These are phyloP conservation scores for Muscidifurax raptorellus DNA, from an alignment of 1,140 invertebrate species.

Conservation along the genomic window DNA sequence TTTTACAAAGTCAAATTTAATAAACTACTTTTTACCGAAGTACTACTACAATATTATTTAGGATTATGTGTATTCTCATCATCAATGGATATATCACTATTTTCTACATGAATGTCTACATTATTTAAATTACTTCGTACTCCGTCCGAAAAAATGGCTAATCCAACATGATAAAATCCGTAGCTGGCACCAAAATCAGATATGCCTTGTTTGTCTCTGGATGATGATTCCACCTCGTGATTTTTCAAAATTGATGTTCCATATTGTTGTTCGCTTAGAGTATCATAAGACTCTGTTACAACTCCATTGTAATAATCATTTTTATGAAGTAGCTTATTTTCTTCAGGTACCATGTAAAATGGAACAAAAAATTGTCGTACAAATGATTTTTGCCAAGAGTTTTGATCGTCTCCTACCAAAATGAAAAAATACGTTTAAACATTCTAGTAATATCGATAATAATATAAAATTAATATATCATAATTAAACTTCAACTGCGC, in stretches of 20 bases:
- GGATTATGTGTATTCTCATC: too few relatives aligned
- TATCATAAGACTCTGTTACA: too few relatives aligned
- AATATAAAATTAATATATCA: too few relatives aligned
- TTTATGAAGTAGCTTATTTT: background rate
- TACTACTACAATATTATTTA: too few relatives aligned
- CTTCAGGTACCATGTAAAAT: background rate
- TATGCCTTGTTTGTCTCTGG: background rate
- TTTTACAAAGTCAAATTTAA: background rate
- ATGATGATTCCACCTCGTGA: background rate
- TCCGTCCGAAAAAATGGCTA: background rate
- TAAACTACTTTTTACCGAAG: too few relatives aligned
- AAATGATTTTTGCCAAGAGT: background rate
- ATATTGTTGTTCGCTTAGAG: too few relatives aligned
- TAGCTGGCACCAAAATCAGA: constrained; percentile 3
- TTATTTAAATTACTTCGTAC: background rate
- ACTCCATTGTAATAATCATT: background rate
- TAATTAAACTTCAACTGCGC: too few relatives aligned
- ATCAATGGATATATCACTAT: background rate
- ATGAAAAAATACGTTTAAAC: too few relatives aligned
- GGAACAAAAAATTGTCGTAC: background rate
- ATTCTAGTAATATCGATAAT: too few relatives aligned
- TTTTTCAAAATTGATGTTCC: background rate
- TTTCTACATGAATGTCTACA: background rate
- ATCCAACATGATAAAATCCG: background rate
- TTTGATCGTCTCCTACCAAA: background rate